Evolutionary conservation across 1,140 invertebrate genomes (phyloP).

Genomic region (Oryzaephilus surinamensis): DNA sequence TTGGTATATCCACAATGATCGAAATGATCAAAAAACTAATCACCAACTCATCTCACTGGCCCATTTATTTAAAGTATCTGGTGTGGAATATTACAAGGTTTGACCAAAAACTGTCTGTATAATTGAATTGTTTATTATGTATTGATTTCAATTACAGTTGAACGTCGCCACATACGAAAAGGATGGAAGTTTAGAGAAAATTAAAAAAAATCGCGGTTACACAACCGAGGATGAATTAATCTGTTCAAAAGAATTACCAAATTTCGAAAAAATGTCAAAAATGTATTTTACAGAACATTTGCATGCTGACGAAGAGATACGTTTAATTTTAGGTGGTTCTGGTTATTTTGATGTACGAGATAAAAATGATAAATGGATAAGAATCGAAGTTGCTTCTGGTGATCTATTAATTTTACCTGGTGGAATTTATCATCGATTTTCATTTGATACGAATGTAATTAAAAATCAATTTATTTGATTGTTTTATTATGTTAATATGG

Average conservation of each 20-base stretch:
- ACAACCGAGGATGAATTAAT: conserved; percentile 82
- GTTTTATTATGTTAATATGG: too few species aligned
- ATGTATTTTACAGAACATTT: conserved; percentile 89
- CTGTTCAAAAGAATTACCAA: conserved; percentile 71
- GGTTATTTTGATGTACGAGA: conserved; percentile 97
- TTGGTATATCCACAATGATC: conserved; percentile 72
- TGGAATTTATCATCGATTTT: conserved; percentile 97
- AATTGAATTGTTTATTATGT: not conserved
- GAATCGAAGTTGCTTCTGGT: conserved; percentile 73
- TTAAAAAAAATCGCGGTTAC: conserved; percentile 70
- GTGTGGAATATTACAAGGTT: conserved; percentile 79
- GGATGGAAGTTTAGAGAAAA: conserved; percentile 53
- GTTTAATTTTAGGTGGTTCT: conserved; percentile 72
- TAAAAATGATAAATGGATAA: conserved; percentile 81
- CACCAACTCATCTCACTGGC: conserved; percentile 67
- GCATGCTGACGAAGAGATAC: conserved; percentile 96
- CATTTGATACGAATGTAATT: conserved; percentile 67
- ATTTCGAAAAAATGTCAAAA: conserved; percentile 88
- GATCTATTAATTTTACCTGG: conserved; percentile 90
- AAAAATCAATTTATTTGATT: not conserved
- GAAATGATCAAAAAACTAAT: conserved; percentile 62
- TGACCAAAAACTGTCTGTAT: too few species aligned
- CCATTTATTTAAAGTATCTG: conserved; percentile 55
- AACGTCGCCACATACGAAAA: conserved; percentile 45
- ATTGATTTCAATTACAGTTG: conserved; percentile 44